Evolutionary conservation across 1,140 invertebrate genomes (phyloP), one percentile per base, ranked within the genome.

Genomic region (Philotrypesis tridentata): DNA sequence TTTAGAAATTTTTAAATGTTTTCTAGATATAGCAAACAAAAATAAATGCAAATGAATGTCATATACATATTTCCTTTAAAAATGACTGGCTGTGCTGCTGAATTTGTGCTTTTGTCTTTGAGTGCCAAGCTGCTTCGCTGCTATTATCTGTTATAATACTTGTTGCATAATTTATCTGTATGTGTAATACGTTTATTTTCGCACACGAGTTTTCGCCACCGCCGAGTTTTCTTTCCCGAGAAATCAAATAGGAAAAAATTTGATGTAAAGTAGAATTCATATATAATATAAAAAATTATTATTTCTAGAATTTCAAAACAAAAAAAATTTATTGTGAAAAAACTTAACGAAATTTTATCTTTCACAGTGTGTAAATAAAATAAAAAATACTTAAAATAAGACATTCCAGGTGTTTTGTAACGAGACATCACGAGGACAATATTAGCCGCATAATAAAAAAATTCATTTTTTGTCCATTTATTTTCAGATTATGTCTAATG

Each of bases 401-500:
- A 29, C 23, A 79, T 82, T 75, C 73, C 71, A 60, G 76, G 75
- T 72, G 48, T 75, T 80, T 70, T 43, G n/a, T 68, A 68, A 55
- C 63, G 65, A 48, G 65, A 25, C 25, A 68, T 78, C 48, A 83
- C 12, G 17, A 55, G 48, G 48, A 55, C 17, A 55, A 17, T 55
- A 21, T 17, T 43, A 11, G 12, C 12, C 37, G 17, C 8, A 43
- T 43, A 43, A 43, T 43, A 9, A 43, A 43, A 12, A 43, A 43
- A 14, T 17, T 55, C 17, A 55, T 55, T 21, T 55, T n/a, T 21
- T 55, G 21, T 55, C 48, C 48, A 77, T 82, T 48, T 33, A 48
- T 78, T 55, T 78, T 21, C 40, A 23, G 33, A 70, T 37, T 72
- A 89, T 88, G 55, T 73, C 25, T 77, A 61, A 85, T 72, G 40